Base-by-base conservation (phyloP, 2,888 invertebrate genomes). In the Minunthozetes semirufus region DNA sequence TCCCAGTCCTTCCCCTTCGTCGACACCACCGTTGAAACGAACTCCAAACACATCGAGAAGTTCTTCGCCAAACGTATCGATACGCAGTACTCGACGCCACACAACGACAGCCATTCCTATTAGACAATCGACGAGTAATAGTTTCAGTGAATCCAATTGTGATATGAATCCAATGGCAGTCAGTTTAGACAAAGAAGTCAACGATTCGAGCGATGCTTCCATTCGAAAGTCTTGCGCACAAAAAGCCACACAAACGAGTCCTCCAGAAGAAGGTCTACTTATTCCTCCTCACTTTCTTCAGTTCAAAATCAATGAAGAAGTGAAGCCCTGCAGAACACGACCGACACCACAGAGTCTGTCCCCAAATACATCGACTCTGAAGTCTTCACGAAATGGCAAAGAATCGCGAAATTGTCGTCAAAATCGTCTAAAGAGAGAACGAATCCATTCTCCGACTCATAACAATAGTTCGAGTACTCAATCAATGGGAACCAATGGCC, bases 221-320 rank as follows among this genome's bases (percentile, higher is more conserved):
- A 83, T 88, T 27, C 56, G 42, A 42, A 87, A 68, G 68, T 68
- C 68, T 68, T 68, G 68, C 46, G 68, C 87, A 0, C 88, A 88
- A 81, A 86, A 88, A 13, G 88, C 88, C 59, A 89, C 89, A 0
- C 90, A 89, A 83, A 89, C 89, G 0, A 89, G 89, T 38, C 73
- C 73, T 33, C 73, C 73, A 59, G 61, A 73, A 5, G 68, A 68
- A 19, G 68, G 42, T 1, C 9, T 68, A 11, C 33, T 63, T 17
- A 38, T 63, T 33, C 38, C 61, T 6, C 29, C 63, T 2, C 33
- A 63, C n/a, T 68, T 68, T 42, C 42, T 68, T 22, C 68, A 38
- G 33, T 68, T 68, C 29, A 68, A 68, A 42, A 68, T 68, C 22
- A 42, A 38, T 22, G 19, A 68, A 11, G 68, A 42, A 15, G n/a